Conservation (phyloP, 2,888 invertebrate genomes). For the Mesorhabditis spiculigera region DNA sequence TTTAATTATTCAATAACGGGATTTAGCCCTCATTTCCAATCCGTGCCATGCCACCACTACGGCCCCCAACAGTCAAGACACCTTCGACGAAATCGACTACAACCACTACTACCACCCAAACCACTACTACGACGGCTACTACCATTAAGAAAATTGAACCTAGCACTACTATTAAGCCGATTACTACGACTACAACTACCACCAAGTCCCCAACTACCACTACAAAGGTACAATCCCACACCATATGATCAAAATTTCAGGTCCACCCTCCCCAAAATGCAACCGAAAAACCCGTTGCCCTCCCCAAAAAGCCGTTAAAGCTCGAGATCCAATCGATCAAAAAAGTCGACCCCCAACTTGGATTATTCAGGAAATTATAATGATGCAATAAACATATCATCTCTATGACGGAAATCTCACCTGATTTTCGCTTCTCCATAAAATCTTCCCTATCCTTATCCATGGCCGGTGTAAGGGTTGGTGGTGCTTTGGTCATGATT, state of each 20-base stretch:
- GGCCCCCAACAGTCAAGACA: neutral
- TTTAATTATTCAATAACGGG: too few species aligned
- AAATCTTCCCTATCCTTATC: neutral
- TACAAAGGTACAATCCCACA: too few species aligned
- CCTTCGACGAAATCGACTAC: neutral
- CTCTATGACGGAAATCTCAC: constrained; percentile 2
- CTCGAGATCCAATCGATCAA: too few species aligned
- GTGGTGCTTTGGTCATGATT: neutral
- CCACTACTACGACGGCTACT: neutral
- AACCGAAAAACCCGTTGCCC: too few species aligned
- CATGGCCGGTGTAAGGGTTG: neutral
- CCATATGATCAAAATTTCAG: too few species aligned
- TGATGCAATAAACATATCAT: neutral
- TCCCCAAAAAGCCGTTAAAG: too few species aligned
- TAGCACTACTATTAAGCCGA: too few species aligned
- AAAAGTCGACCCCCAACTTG: neutral
- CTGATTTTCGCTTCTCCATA: neutral
- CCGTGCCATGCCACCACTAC: neutral
- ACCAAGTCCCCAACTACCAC: too few species aligned
- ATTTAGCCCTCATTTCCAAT: too few species aligned
- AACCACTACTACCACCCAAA: neutral
- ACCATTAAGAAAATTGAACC: too few species aligned
- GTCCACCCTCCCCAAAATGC: too few species aligned
- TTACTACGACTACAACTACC: too few species aligned
- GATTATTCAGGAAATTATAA: neutral